A percentile compares a stretch with the other conserved stretches of the same genome.
Conservation (phyloP, 2,113 vertebrate genomes). For the Eclectus roratus region DNA sequence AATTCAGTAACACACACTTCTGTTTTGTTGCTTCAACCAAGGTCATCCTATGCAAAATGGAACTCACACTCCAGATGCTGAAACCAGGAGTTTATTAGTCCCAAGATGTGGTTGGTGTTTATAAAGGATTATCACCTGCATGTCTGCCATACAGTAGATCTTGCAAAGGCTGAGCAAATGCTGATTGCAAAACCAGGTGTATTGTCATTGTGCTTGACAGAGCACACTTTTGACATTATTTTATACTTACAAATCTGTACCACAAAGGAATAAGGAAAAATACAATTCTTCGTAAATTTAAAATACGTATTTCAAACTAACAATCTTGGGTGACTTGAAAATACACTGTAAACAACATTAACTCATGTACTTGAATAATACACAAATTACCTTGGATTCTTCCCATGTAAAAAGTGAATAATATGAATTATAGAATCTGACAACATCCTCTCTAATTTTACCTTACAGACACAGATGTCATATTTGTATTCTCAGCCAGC, state of each 20-base stretch:
- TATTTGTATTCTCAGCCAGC: not conserved
- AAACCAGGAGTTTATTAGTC: conserved; percentile 74
- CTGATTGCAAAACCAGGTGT: not conserved
- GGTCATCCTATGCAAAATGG: conserved; percentile 70
- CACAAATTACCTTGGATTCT: not conserved
- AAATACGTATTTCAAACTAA: not conserved
- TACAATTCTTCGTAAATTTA: not conserved
- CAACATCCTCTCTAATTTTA: not conserved
- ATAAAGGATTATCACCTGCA: conserved; percentile 13
- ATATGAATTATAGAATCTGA: not conserved
- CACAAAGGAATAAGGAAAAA: not conserved
- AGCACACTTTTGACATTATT: not conserved
- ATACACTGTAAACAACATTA: conserved; percentile 9
- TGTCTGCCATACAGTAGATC: not conserved
- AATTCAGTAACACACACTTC: conserved; percentile 48
- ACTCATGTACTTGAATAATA: not conserved
- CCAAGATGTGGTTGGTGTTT: conserved; percentile 51
- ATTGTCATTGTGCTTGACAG: not conserved
- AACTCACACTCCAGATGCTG: conserved; percentile 60
- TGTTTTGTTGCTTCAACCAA: conserved; percentile 45
- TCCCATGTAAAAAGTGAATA: conserved; percentile 10
- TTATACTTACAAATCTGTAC: not conserved
- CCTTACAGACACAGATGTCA: not conserved
- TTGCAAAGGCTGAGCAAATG: conserved; percentile 26
- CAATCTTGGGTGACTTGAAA: not conserved